Evolutionary conservation across 2,797 vertebrate species (phyloP), one percentile per base, ranked within the genome.

Genomic region (Xiphophorus birchmanni): DNA sequence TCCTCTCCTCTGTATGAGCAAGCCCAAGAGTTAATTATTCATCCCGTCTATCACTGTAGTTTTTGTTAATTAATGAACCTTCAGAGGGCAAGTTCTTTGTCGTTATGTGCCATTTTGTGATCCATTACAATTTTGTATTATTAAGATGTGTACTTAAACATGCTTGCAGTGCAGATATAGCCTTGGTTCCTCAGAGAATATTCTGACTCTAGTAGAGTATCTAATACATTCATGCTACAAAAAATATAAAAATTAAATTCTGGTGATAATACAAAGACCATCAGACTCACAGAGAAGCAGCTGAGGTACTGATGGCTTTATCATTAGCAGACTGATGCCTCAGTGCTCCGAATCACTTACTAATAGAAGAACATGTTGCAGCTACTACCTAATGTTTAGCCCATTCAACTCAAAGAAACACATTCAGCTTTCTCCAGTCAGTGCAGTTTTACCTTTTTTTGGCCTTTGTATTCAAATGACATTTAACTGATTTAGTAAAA

Each of bases 261-360:
- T 77, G 85, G 82, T 54, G 5, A 84, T 75, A 87, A 87, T 86
- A 69, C 48, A 58, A 91, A 88, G 63, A 67, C 63, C 18, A 23
- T 37, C 63, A 9, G 35, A 17, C 2, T 63, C 60, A 40, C 15
- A 92, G 92, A 93, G 91, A 91, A 88, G 89, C 76, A 78, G 89
- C 91, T 94, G 94, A 94, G 81, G 83, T 85, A 84, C 81, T 93
- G 91, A 93, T 92, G 88, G 90, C 81, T 79, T 82, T 82, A 73
- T 94, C 90, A 89, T 95, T 95, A 92, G 82, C 90, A 95, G 91
- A 80, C 90, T 8, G 74, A 84, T 88, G 92, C 91, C 88, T 90
- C 87, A 87, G 69, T 40, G 76, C 78, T 77, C 86, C 89, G 89
- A 93, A 91, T 91, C 93, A 82, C 90, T 90, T 93, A 88, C 92